Evolutionary conservation across 2,113 vertebrate species (phyloP), one percentile per base, ranked within the genome.

Genomic region (Casuarius casuarius): DNA sequence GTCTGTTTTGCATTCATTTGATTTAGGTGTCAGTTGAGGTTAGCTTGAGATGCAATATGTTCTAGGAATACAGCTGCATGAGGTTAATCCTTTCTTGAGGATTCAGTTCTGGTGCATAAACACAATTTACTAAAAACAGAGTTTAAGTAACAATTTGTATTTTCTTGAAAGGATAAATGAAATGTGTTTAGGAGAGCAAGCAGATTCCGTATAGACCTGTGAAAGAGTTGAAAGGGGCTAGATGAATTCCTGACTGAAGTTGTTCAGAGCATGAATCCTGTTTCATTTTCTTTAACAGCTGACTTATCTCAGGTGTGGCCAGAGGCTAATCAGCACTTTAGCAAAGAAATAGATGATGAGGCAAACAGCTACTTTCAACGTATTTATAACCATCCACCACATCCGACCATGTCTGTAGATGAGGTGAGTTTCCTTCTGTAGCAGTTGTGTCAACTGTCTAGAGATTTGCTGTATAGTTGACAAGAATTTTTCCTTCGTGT

Each of bases 251-350:
- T 76, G 71, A 14, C 22, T 76, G 58, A 62, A 44, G 75, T 87
- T 75, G 22, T 87, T 22, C 86, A 62, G 65, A 92, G 46, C 5
- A 1, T 89, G 38, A 59, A 85, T 31, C 46, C 52, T 81, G 4
- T 94, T 92, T 46, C 56, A n/a, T 76, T 65, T 94, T 46, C 29
- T 71, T 92, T 81, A 79, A 96, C 95, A 99, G 99, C 99, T 97
- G 99, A 99, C 97, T 99, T 99, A 97, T 99, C 99, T 99, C 99
- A 99, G 99, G 99, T 99, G 94, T 99, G 99, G 99, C 99, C 99
- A 66, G 99, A 99, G 97, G 99, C 99, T 97, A 99, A 99, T 97
- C 99, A 99, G 99, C 99, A 99, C 99, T 99, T 99, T 99, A 99
- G 99, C 98, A 99, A 99, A 98, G 99, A 99, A 98, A 99, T 99